Conservation (phyloP, 2,797 vertebrate species). For the Liparis tanakae region DNA sequence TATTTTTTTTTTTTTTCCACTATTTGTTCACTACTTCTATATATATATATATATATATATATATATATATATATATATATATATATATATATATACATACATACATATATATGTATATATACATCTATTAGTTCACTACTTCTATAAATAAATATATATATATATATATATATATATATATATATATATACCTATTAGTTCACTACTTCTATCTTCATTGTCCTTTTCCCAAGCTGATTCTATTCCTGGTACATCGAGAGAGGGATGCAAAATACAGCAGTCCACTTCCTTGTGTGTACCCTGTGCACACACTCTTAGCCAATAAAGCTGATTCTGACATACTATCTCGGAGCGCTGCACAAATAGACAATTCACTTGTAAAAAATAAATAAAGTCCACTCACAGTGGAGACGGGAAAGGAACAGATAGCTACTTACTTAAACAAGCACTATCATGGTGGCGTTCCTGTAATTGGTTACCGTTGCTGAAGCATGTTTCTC, state of each 20-base stretch:
- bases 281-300: not conserved
- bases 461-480: slow-evolving; percentile 1
- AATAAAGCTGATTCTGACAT: not conserved
- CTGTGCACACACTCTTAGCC: not conserved
- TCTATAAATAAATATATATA: too few species aligned
- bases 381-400: not conserved
- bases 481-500: slow-evolving; percentile 10
- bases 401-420: not conserved
- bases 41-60: too few species aligned
- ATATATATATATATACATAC: too few species aligned
- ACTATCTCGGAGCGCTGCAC: not conserved
- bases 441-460: not conserved
- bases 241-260: not conserved
- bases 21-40: too few species aligned
- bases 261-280: not conserved
- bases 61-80: too few species aligned
- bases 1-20: too few species aligned
- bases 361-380: not conserved
- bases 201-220: too few species aligned
- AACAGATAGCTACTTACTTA: not conserved
- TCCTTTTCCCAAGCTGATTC: not conserved
- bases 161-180: too few species aligned
- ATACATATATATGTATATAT: too few species aligned
- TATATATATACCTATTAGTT: too few species aligned
- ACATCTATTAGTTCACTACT: too few species aligned